Conservation (phyloP, 1,140 invertebrate genomes). For the Tetragonula clypearis region DNA sequence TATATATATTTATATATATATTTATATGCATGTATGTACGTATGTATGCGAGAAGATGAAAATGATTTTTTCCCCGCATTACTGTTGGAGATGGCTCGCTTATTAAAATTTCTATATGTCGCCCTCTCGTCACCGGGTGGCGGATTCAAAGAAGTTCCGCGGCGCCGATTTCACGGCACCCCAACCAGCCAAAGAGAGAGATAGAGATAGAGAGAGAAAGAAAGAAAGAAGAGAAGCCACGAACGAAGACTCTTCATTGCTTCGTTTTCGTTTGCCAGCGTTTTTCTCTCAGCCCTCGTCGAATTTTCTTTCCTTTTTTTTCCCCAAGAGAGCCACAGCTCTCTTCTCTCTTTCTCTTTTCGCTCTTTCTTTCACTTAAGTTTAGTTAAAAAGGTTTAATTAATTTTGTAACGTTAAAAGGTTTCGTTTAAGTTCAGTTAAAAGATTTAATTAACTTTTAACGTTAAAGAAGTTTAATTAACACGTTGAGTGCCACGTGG, state of each 20-base stretch:
- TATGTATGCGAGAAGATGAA: background rate
- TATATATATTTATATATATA: too few relatives aligned
- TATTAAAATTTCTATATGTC: slow-evolving; percentile 2
- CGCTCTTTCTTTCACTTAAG: background rate
- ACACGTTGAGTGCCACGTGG: too few relatives aligned
- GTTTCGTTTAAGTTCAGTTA: too few relatives aligned
- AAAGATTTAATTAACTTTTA: too few relatives aligned
- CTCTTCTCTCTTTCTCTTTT: background rate
- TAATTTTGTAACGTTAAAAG: too few relatives aligned
- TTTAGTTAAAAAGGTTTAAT: too few relatives aligned
- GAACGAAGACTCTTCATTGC: slow-evolving; percentile 1
- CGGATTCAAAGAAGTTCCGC: slow-evolving; percentile 1
- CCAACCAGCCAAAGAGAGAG: background rate
- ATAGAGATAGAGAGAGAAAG: background rate
- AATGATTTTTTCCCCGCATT: background rate
- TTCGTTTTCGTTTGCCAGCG: slow-evolving; percentile 38
- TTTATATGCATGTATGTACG: too few relatives aligned
- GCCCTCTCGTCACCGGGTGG: background rate
- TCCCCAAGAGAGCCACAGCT: background rate
- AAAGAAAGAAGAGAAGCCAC: background rate
- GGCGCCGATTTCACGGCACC: slow-evolving; percentile 12
- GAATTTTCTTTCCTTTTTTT: slow-evolving; percentile 18
- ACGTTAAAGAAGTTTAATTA: too few relatives aligned
- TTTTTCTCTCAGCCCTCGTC: slow-evolving; percentile 40
- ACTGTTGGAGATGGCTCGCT: background rate